Evolutionary conservation across 2,888 invertebrate genomes (phyloP), one percentile per base, ranked within the genome.

Genomic region (Oscheius sp.): DNA sequence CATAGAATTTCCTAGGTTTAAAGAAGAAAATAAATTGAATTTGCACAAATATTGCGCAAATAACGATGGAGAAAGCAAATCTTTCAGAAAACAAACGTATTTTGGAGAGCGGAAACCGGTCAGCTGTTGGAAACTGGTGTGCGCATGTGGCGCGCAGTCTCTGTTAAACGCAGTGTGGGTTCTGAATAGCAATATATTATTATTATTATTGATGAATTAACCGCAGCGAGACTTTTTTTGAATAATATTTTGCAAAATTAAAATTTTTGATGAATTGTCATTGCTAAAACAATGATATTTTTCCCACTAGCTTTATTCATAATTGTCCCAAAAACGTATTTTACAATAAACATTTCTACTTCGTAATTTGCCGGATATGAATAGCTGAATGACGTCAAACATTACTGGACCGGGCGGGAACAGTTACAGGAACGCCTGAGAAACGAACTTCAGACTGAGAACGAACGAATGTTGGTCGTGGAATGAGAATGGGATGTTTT

Each of bases 391-490:
- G 42, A 61, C 42, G 23, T 57, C 34, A 61, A 23, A 61, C 45
- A 61, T 42, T 45, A 31, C 61, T 61, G 34, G 20, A 34, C 23
- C 20, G 33, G 17, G 55, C 23, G 12, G 55, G 55, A 34, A 34
- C 17, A 15, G 55, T 33, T 5, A 37, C 17, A 37, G 61, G 61
- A 17, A 61, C 31, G 20, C 25, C 27, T 2, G 42, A 29, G 61
- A 64, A 64, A 1, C 64, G 46, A 15, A 64, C 64, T 64, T 64
- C 64, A 15, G 64, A 64, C n/a, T 64, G 64, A n/a, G 64, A 64
- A 6, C 64, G 64, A 8, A 48, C 50, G 37, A 64, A 48, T 1
- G 20, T n/a, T 1, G 34, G 48, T 4, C 50, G 33, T 12, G 64
- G 64, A 45, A 64, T 64, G 33, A 23, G 46, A 50, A 64, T 64